phyloP scores from a whole-genome alignment of 2,797 vertebrate species.

The Salarias fasciatus region DNA sequence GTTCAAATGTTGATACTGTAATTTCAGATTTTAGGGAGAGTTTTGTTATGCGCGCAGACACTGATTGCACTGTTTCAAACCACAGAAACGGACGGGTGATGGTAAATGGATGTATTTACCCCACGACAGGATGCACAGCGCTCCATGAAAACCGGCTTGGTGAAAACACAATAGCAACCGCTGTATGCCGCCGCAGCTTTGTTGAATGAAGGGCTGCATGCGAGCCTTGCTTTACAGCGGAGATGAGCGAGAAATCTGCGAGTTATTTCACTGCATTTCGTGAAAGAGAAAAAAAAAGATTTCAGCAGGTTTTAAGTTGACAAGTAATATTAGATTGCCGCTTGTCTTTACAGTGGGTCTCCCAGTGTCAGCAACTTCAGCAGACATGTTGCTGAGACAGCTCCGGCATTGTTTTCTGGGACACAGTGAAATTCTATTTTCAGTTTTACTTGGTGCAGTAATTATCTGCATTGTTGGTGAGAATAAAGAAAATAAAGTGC shows the following conservation, averaged over 20 bases:
- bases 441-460: conserved; percentile 88
- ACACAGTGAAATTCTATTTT: conserved; percentile 88
- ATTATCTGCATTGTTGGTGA: conserved; percentile 89
- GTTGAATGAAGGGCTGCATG: conserved; percentile 9
- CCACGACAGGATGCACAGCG: neutral
- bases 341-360: conserved; percentile 78
- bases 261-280: conserved; percentile 40
- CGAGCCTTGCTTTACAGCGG: conserved; percentile 12
- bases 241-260: conserved; percentile 13
- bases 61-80: conserved; percentile 12
- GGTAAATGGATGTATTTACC: conserved; percentile 25
- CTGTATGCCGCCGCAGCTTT: conserved; percentile 4
- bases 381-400: conserved; percentile 84
- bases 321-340: conserved; percentile 69
- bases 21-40: conserved; percentile 14
- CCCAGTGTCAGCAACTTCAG: conserved; percentile 76
- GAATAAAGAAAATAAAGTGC: conserved; percentile 90
- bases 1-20: conserved; percentile 30
- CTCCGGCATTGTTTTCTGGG: conserved; percentile 83
- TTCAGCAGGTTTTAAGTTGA: conserved; percentile 63
- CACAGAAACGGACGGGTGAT: neutral
- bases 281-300: conserved; percentile 39
- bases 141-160: conserved; percentile 2
- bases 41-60: conserved; percentile 11
- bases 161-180: conserved; percentile 14